These are phyloP conservation scores for Nemotelus nigrinus DNA, from an alignment of 2,888 invertebrate genomes.

Conservation along the genomic window DNA sequence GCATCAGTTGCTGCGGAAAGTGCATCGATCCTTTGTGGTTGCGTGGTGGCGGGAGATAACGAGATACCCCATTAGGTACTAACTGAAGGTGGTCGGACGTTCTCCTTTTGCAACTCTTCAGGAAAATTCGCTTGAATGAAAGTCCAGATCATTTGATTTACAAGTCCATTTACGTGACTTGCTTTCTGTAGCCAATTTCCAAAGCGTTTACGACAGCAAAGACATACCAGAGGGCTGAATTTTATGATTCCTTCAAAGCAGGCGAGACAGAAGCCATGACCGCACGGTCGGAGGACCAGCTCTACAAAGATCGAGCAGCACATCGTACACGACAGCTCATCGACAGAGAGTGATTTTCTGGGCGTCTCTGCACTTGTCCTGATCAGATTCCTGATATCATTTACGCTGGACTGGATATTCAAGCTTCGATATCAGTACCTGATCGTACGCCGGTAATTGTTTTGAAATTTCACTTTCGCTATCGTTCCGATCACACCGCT, in stretches of 20 bases:
- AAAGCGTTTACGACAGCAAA: constrained; percentile 81
- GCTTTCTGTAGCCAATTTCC: constrained; percentile 82
- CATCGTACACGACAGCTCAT: constrained; percentile 71
- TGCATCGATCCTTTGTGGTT: too few species aligned
- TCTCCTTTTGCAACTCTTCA: constrained; percentile 23
- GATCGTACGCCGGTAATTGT: too few species aligned
- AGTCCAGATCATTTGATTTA: constrained; percentile 75
- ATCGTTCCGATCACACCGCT: too few species aligned
- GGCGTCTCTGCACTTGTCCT: too few species aligned
- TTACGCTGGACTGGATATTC: too few species aligned
- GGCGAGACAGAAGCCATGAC: constrained; percentile 79
- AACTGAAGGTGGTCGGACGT: background rate
- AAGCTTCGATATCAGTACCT: too few species aligned
- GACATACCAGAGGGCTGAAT: constrained; percentile 82
- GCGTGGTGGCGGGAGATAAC: too few species aligned
- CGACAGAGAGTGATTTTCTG: background rate
- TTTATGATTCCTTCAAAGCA: constrained; percentile 82
- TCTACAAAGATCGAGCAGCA: constrained; percentile 83
- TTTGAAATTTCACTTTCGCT: too few species aligned
- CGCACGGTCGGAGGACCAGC: constrained; percentile 86
- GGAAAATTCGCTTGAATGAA: constrained; percentile 67
- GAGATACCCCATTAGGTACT: too few species aligned
- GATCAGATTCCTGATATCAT: too few species aligned
- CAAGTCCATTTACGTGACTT: constrained; percentile 75
- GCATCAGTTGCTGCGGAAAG: too few species aligned